Conservation (phyloP, 1,140 invertebrate species). For the Thereuonema tuberculata region DNA sequence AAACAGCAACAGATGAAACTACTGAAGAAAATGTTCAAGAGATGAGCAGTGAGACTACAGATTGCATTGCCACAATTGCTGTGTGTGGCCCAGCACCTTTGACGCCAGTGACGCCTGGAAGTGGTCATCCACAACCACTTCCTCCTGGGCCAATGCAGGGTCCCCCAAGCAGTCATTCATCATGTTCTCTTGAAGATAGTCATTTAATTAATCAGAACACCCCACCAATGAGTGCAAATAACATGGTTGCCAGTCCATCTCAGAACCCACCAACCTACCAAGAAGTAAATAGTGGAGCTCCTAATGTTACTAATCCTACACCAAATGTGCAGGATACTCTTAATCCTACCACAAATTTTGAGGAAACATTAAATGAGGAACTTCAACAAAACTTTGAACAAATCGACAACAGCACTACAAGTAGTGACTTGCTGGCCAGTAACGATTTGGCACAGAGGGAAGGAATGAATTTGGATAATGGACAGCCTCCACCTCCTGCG, state of each 20-base stretch:
- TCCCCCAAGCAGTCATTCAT: conserved; percentile 12
- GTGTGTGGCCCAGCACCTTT: conserved; percentile 12
- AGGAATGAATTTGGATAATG: conserved; percentile 13
- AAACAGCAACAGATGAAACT: not conserved
- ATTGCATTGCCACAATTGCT: conserved; percentile 5
- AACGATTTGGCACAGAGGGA: not conserved
- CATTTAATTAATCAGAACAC: conserved; percentile 8
- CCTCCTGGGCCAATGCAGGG: not conserved
- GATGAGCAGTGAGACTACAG: not conserved
- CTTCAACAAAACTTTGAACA: conserved; percentile 23
- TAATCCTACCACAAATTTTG: conserved; percentile 14
- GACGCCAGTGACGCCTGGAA: conserved; percentile 10
- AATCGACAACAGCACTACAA: conserved; percentile 15
- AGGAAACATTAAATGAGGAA: conserved; percentile 20
- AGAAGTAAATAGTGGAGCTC: not conserved
- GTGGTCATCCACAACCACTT: conserved; percentile 3
- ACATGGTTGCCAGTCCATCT: not conserved
- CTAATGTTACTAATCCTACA: not conserved
- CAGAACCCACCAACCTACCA: conserved; percentile 3
- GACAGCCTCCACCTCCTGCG: conserved; percentile 22
- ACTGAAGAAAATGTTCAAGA: not conserved
- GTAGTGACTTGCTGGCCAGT: not conserved
- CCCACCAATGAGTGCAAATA: conserved; percentile 11
- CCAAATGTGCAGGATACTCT: conserved; percentile 10
- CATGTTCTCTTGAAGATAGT: conserved; percentile 7